A percentile compares a stretch with the other conserved stretches of the same genome.
Evolutionary conservation across 2,888 invertebrate genomes (phyloP).

Genomic region (Idaea biselata): DNA sequence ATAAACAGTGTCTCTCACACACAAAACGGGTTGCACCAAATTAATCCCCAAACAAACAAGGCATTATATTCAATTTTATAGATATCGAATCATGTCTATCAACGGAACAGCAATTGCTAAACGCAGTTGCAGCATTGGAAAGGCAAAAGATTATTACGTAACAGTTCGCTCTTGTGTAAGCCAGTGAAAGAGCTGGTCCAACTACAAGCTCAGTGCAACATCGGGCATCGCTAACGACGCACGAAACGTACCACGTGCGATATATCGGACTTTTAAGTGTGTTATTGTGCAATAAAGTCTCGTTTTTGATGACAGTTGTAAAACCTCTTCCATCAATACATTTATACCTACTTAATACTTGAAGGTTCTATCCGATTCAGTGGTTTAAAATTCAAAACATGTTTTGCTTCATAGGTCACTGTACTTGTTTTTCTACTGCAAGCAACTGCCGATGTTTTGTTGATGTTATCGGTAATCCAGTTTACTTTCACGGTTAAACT

Average conservation of each 20-base stretch:
- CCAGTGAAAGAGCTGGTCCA: constrained; percentile 66
- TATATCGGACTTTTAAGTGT: constrained; percentile 16
- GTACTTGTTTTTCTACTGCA: neutral
- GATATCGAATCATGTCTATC: constrained; percentile 26
- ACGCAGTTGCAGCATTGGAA: constrained; percentile 62
- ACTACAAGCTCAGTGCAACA: constrained; percentile 61
- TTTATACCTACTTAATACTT: neutral
- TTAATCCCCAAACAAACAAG: neutral
- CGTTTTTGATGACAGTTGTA: constrained; percentile 15
- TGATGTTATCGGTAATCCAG: constrained; percentile 3
- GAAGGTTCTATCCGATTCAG: neutral
- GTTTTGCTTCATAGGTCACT: neutral
- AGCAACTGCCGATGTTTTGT: neutral
- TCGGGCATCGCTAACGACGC: constrained; percentile 49
- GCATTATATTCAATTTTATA: neutral
- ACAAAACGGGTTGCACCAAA: constrained; percentile 7
- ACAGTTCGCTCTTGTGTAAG: constrained; percentile 62
- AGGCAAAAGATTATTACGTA: constrained; percentile 67
- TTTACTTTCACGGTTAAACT: constrained; percentile 4
- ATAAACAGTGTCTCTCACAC: neutral
- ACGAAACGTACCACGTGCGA: constrained; percentile 31
- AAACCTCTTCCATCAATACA: neutral
- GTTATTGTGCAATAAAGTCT: constrained; percentile 33
- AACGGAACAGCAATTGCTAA: constrained; percentile 50
- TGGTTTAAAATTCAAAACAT: neutral